These are phyloP conservation scores for Lymantria monacha DNA, from an alignment of 2,888 invertebrate genomes.

Conservation along the genomic window DNA sequence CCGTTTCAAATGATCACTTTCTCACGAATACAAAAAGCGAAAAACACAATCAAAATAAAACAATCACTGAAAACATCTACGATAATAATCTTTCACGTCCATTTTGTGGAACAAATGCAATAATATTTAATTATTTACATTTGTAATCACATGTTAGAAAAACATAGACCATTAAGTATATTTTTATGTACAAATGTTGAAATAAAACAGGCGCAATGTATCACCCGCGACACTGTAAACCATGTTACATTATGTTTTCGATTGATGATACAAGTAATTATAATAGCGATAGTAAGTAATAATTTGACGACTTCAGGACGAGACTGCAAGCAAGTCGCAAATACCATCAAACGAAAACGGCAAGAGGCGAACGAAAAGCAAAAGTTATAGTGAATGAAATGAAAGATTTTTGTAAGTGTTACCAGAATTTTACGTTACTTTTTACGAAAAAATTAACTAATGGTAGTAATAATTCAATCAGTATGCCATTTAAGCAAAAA, in stretches of 20 bases:
- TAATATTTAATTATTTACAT: conserved; percentile 68
- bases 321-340: conserved; percentile 16
- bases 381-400: conserved; percentile 32
- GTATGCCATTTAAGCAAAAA: no score
- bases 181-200: conserved; percentile 36
- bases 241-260: conserved; percentile 20
- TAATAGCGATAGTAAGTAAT: conserved; percentile 19
- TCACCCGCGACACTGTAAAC: conserved; percentile 46
- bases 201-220: conserved; percentile 38
- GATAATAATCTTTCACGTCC: conserved; percentile 62
- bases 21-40: conserved; percentile 23
- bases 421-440: conserved; percentile 1
- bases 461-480: no score
- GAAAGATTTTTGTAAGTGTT: conserved; percentile 15
- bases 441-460: no score
- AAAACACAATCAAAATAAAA: conserved; percentile 35
- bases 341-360: conserved; percentile 33
- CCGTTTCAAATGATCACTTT: conserved; percentile 23
- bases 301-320: conserved; percentile 1
- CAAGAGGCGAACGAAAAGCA: conserved; percentile 35
- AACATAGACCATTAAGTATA: conserved; percentile 26
- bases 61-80: conserved; percentile 63
- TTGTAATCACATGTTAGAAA: conserved; percentile 65
- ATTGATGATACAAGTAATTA: conserved; percentile 18
- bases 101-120: conserved; percentile 53